Percentiles rank a stretch among this genome's conserved stretches.
Conservation (phyloP, 2,113 vertebrate genomes). For the Erythrocercus mccallii region DNA sequence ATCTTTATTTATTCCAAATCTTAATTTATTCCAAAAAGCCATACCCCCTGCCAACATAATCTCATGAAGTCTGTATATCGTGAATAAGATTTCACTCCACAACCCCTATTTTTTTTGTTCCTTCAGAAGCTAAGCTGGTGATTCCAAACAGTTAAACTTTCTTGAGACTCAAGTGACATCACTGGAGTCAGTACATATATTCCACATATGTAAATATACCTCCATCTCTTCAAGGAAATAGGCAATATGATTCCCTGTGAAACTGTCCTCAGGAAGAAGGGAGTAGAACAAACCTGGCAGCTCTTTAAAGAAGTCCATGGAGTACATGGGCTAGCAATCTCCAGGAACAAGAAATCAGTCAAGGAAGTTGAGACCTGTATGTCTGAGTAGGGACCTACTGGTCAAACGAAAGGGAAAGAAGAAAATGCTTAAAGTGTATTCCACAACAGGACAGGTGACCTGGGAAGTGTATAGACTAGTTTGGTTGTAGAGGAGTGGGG, state of each 20-base stretch:
- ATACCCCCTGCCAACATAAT: fast-evolving
- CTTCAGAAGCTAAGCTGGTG: not conserved
- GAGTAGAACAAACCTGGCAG: not conserved
- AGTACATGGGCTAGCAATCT: not conserved
- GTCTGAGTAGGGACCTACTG: not conserved
- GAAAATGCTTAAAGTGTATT: not conserved
- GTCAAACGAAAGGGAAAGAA: not conserved
- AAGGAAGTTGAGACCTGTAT: not conserved
- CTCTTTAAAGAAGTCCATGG: not conserved
- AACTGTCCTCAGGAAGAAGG: not conserved
- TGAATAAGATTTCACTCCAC: not conserved
- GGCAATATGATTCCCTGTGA: not conserved
- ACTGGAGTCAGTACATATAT: not conserved
- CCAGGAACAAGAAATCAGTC: not conserved
- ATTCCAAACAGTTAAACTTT: not conserved
- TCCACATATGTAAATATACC: not conserved
- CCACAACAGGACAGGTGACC: too few species aligned
- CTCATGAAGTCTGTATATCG: fast-evolving
- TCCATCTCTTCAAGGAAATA: not conserved
- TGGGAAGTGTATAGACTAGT: not conserved
- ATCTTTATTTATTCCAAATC: too few species aligned
- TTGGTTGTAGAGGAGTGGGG: not conserved
- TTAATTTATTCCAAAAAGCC: not conserved
- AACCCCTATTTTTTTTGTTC: not conserved
- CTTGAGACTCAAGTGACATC: not conserved